phyloP scores from a whole-genome alignment of 2,888 invertebrate genomes.

The Deilephila elpenor region DNA sequence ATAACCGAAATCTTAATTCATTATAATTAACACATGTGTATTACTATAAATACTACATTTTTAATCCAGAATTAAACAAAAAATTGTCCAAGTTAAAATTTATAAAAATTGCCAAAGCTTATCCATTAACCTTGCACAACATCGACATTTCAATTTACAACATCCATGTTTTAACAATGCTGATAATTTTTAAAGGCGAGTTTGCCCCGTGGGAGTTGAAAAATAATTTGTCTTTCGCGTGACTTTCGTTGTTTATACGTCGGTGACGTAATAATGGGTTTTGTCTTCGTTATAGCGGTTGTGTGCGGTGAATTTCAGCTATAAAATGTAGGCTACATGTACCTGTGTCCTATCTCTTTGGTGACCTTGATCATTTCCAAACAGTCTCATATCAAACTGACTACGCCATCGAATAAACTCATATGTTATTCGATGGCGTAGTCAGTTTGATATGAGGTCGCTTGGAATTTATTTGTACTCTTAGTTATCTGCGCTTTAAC shows the following conservation, averaged over 20 bases:
- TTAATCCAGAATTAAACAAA: no score
- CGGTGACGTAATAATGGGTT: conserved; percentile 20
- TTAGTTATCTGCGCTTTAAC: no score
- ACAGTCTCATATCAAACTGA: no score
- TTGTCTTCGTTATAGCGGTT: conserved; percentile 7
- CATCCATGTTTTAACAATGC: neutral
- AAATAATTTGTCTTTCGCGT: conserved; percentile 26
- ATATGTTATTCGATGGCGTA: neutral
- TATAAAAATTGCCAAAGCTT: no score
- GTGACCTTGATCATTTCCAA: no score
- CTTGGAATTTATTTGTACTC: no score
- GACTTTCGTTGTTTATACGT: conserved; percentile 15
- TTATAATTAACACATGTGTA: no score
- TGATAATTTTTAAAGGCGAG: neutral
- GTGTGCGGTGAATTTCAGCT: neutral
- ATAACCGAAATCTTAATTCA: no score
- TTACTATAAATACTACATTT: no score
- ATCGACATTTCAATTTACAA: conserved; percentile 2
- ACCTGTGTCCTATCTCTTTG: neutral
- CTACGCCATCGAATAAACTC: no score
- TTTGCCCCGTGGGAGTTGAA: conserved; percentile 11
- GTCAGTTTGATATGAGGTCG: neutral
- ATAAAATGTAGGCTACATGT: neutral
- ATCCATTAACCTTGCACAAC: neutral
- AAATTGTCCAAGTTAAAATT: no score